Percentiles rank a stretch among this genome's conserved stretches.
These are phyloP conservation scores for Bombus balteatus DNA, from an alignment of 1,140 invertebrate species.

Conservation along the genomic window DNA sequence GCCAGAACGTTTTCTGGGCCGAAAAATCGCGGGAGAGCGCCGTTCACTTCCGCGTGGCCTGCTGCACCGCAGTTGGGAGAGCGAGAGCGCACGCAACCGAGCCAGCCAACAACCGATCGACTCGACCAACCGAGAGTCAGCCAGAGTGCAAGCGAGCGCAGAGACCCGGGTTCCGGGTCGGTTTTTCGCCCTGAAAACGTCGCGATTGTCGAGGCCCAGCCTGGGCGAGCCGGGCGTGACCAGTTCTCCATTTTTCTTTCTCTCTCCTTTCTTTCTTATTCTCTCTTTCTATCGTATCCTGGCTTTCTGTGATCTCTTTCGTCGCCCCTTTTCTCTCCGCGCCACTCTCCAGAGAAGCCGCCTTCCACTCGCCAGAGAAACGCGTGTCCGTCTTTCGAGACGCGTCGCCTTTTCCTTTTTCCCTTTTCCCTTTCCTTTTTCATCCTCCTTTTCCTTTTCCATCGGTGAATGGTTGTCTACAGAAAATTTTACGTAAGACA, in stretches of 20 bases:
- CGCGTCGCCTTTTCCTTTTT: constrained; percentile 1
- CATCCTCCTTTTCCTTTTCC: not conserved
- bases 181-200: constrained; percentile 74
- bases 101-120: not conserved
- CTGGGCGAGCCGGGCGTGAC: constrained; percentile 67
- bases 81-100: constrained; percentile 3
- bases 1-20: constrained; percentile 73
- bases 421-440: not conserved
- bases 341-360: not conserved
- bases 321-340: constrained; percentile 26
- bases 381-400: too few relatives aligned
- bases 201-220: constrained; percentile 67
- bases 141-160: constrained; percentile 1
- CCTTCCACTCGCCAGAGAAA: not conserved
- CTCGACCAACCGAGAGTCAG: not conserved
- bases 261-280: constrained; percentile 1
- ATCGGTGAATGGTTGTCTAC: not conserved
- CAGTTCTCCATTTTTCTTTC: constrained; percentile 57
- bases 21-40: constrained; percentile 72
- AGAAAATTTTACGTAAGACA: not conserved
- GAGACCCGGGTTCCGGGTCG: constrained; percentile 67
- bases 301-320: constrained; percentile 14
- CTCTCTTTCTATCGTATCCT: not conserved
- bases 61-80: constrained; percentile 35
- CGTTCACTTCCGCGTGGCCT: constrained; percentile 76